Evolutionary conservation across 2,888 invertebrate species (phyloP).

Genomic region (Cantharis nigra): DNA sequence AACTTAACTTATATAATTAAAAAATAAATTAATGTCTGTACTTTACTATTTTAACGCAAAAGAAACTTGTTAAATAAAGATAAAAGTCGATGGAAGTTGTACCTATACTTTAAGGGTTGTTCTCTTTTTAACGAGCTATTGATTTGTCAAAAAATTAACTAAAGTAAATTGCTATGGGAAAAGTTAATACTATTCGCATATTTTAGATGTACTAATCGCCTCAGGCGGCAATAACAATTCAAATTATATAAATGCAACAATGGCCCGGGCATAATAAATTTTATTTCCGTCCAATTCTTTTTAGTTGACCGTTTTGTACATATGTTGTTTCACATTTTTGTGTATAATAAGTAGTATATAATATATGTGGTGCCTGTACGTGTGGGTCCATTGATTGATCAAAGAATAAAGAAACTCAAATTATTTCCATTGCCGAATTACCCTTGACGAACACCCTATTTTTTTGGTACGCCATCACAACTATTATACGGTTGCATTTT

Average conservation of each 20-base stretch:
- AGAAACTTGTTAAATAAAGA: not conserved
- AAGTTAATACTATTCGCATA: no score
- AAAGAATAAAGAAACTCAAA: slow-evolving; percentile 23
- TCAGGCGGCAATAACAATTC: not conserved
- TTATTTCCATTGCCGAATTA: slow-evolving; percentile 7
- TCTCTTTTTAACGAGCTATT: no score
- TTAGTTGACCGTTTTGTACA: slow-evolving; percentile 32
- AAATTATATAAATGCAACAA: slow-evolving; percentile 17
- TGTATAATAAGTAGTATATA: not conserved
- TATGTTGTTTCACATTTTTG: slow-evolving; percentile 33
- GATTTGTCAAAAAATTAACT: no score
- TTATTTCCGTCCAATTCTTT: slow-evolving; percentile 19
- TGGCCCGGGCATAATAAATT: not conserved
- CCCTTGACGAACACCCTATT: slow-evolving; percentile 22
- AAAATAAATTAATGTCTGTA: not conserved
- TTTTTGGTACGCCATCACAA: slow-evolving; percentile 16
- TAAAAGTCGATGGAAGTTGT: not conserved
- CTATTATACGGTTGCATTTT: slow-evolving; percentile 12
- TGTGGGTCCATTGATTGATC: slow-evolving; percentile 32
- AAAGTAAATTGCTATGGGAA: not conserved
- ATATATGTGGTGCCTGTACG: not conserved
- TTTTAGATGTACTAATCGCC: not conserved
- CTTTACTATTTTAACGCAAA: not conserved
- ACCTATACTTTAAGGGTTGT: no score
- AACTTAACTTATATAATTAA: slow-evolving; percentile 8